Evolutionary conservation across 1,140 invertebrate species (phyloP), one percentile per base, ranked within the genome.

Genomic region (Hycleus cichorii): DNA sequence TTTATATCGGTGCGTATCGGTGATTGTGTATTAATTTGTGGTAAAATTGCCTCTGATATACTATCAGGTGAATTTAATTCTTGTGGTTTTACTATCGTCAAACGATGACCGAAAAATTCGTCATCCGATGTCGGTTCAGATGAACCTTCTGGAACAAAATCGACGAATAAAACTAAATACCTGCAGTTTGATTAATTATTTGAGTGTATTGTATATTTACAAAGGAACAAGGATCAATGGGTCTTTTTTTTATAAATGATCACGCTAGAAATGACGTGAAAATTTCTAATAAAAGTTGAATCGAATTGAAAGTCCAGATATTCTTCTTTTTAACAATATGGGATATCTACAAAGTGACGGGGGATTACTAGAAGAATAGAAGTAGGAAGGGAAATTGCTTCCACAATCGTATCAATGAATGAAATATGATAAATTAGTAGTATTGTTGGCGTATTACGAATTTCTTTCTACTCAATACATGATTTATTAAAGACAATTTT

Each of bases 31-130:
- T 72, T 62, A 18, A 61, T 58, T 47, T 58, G 60, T 3, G 58
- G 61, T 49, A 75, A 67, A 46, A 75, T 58, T 47, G 74, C 74
- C 70, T 78, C 77, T 44, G 74, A 71, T 45, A 78, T 76, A 63
- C 77, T 78, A 53, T 79, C 77, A 1, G 77, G 77, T 0, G 77
- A 79, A 59, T 78, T 78, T 49, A 78, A 64, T 58, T 75, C 71
- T 51, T 69, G 50, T 11, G 63, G 56, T 52, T 69, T 70, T 53
- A 53, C 49, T 46, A 60, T 49, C 49, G 65, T 56, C 39, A 68
- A 65, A 10, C 60, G 63, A 47, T 64, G 70, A 11, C 66, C 69
- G 40, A 67, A 69, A 50, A 74, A 73, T 53, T 70, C 69, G 53
- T 70, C 72, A 64, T 69, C 68, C 26, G 73, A 72, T 39, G 72